Conservation (phyloP, 2,888 invertebrate species). For the Pristionchus arcanus region DNA sequence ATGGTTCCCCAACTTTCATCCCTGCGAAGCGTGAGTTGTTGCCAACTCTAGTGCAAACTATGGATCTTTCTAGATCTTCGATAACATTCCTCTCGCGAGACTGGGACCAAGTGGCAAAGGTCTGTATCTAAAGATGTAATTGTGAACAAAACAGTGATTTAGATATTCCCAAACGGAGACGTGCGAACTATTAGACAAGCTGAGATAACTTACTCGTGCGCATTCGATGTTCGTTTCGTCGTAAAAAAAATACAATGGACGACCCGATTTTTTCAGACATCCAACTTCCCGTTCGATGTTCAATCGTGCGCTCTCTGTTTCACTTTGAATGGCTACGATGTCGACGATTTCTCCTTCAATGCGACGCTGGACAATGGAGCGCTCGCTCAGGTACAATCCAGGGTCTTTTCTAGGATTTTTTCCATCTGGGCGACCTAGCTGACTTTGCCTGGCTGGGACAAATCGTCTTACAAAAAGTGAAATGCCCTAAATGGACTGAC, state of each 20-base stretch:
- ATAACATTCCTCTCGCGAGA: conserved; percentile 2
- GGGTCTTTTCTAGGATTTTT: no score
- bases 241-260: background rate
- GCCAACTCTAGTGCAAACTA: background rate
- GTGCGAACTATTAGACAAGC: background rate
- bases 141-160: background rate
- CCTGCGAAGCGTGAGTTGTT: background rate
- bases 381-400: background rate
- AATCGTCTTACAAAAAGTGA: no score
- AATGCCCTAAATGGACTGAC: no score
- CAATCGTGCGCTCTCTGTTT: conserved; percentile 31
- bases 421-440: background rate
- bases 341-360: background rate
- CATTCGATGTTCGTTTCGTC: background rate
- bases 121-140: no score
- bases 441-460: no score
- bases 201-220: conserved; percentile 8
- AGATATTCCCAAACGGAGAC: conserved; percentile 15
- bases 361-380: background rate
- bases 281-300: background rate
- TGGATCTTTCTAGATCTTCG: background rate
- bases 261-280: background rate
- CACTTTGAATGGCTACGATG: background rate
- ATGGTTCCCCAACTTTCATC: conserved; percentile 37
- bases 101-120: conserved; percentile 11